phyloP scores from a whole-genome alignment of 2,888 invertebrate genomes.

The Hirtodrosophila duncani region DNA sequence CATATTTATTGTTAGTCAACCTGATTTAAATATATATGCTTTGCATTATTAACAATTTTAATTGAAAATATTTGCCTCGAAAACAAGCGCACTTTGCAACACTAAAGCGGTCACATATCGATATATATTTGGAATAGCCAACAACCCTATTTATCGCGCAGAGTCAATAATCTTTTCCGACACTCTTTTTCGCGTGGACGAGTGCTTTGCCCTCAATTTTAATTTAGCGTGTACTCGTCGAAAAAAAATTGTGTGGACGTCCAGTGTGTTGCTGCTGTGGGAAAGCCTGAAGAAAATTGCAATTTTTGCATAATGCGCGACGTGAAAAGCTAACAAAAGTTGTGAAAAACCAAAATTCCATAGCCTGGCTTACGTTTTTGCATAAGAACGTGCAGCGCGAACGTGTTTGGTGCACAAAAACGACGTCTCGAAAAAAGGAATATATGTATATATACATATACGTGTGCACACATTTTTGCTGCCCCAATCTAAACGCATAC shows the following conservation, averaged over 20 bases:
- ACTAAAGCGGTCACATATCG: no score
- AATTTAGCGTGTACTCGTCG: constrained; percentile 64
- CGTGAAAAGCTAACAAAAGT: constrained; percentile 71
- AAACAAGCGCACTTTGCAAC: constrained; percentile 10
- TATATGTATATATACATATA: no score
- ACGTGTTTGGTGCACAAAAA: constrained; percentile 54
- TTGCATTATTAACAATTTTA: no score
- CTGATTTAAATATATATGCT: no score
- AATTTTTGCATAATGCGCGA: constrained; percentile 74
- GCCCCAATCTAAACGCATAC: constrained; percentile 67
- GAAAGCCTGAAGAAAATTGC: constrained; percentile 69
- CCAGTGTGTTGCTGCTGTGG: constrained; percentile 52
- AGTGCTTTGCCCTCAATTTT: constrained; percentile 71
- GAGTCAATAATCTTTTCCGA: not conserved
- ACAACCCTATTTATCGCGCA: not conserved
- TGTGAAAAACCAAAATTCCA: constrained; percentile 52
- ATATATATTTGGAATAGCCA: no score
- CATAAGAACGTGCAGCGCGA: constrained; percentile 54
- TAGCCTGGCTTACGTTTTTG: constrained; percentile 54
- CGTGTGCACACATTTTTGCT: constrained; percentile 66
- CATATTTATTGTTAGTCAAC: no score
- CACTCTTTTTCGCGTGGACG: no score
- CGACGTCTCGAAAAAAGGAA: constrained; percentile 60
- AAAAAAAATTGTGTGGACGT: constrained; percentile 67
- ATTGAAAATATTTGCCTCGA: no score